These are phyloP conservation scores for Erebia palarica DNA, from an alignment of 2,888 invertebrate species.

Conservation along the genomic window DNA sequence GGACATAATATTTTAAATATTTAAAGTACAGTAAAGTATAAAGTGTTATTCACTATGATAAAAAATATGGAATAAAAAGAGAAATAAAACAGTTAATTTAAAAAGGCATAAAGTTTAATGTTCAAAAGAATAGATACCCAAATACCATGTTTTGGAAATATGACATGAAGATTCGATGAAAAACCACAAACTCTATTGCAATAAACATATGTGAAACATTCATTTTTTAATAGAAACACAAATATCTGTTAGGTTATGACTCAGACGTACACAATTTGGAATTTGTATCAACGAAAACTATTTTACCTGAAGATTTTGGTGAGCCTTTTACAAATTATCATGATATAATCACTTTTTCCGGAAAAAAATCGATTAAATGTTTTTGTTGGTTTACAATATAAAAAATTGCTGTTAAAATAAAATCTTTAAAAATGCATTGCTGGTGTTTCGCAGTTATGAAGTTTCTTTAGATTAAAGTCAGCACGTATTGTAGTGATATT, in stretches of 20 bases:
- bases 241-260: conserved; percentile 4
- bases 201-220: conserved; percentile 5
- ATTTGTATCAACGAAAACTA: conserved; percentile 21
- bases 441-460: not conserved
- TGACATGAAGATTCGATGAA: conserved; percentile 21
- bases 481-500: not conserved
- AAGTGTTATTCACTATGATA: conserved; percentile 1
- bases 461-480: not conserved
- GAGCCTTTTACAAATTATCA: not conserved
- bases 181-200: conserved; percentile 19
- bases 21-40: not conserved
- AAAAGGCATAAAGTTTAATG: conserved; percentile 27
- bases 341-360: conserved; percentile 9
- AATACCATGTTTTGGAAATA: conserved; percentile 22
- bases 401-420: not conserved
- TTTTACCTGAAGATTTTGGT: conserved; percentile 28
- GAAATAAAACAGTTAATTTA: conserved; percentile 31
- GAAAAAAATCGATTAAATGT: not conserved
- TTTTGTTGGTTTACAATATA: not conserved
- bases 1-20: not conserved
- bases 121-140: conserved; percentile 20
- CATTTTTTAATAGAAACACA: conserved; percentile 9
- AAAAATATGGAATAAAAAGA: conserved; percentile 1
- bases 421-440: not conserved
- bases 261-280: conserved; percentile 31